Percentiles rank a stretch among this genome's conserved stretches.
Evolutionary conservation across 2,888 invertebrate species (phyloP).

Genomic region (Trichogramma evanescens): DNA sequence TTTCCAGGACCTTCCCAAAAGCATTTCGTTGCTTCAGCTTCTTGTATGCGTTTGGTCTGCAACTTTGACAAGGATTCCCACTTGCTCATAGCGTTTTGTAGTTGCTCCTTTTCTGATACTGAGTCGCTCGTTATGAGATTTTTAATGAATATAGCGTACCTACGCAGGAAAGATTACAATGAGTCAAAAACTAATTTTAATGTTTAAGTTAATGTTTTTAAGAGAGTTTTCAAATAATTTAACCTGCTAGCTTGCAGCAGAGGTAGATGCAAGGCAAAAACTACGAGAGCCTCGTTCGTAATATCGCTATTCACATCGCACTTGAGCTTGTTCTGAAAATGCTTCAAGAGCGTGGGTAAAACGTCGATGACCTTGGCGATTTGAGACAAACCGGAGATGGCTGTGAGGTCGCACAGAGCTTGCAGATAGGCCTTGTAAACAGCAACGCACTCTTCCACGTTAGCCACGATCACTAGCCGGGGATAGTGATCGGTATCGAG

Average conservation of each 20-base stretch:
- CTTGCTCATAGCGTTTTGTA: slow-evolving; percentile 55
- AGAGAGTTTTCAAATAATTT: slow-evolving; percentile 1
- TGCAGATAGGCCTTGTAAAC: slow-evolving; percentile 66
- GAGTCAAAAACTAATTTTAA: too few species aligned
- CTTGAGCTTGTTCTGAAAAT: slow-evolving; percentile 55
- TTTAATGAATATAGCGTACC: slow-evolving; percentile 58
- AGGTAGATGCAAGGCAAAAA: slow-evolving; percentile 57
- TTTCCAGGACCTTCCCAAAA: slow-evolving; percentile 71
- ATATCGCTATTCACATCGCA: slow-evolving; percentile 50
- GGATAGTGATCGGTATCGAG: slow-evolving; percentile 58
- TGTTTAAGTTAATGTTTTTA: not conserved
- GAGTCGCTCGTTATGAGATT: slow-evolving; percentile 48
- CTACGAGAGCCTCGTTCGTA: slow-evolving; percentile 55
- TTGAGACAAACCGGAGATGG: slow-evolving; percentile 63
- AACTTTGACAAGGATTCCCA: slow-evolving; percentile 60
- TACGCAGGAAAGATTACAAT: slow-evolving; percentile 26
- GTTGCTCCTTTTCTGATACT: slow-evolving; percentile 45
- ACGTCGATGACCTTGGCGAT: slow-evolving; percentile 60
- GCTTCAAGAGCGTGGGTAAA: slow-evolving; percentile 52
- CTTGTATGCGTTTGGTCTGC: slow-evolving; percentile 56
- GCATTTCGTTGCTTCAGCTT: slow-evolving; percentile 62
- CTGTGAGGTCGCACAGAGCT: slow-evolving; percentile 66
- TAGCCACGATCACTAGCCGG: slow-evolving; percentile 61
- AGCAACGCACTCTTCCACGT: slow-evolving; percentile 65
- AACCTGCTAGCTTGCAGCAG: slow-evolving; percentile 53